Conservation (phyloP, 2,113 vertebrate genomes). For the Crotophaga sulcirostris region DNA sequence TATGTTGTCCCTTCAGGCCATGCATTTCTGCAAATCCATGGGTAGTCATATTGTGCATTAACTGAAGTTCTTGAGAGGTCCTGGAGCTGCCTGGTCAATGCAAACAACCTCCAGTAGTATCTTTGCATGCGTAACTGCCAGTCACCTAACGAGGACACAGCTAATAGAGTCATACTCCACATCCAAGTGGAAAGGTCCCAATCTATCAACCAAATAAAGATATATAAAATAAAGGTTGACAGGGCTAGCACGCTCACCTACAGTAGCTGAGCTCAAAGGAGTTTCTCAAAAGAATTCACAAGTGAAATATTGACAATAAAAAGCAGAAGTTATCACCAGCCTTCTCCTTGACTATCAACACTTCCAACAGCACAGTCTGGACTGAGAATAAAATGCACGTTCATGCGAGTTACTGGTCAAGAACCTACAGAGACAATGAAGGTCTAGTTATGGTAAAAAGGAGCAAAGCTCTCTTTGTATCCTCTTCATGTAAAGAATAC, state of each 20-base stretch:
- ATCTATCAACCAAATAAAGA: not conserved
- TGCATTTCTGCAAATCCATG: not conserved
- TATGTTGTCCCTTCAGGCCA: not conserved
- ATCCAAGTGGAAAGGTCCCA: not conserved
- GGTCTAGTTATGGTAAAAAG: not conserved
- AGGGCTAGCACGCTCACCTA: rapidly evolving
- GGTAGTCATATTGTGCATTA: not conserved
- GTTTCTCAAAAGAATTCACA: not conserved
- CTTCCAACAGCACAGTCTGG: not conserved
- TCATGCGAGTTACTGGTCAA: not conserved
- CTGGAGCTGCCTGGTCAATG: not conserved
- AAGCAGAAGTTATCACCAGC: not conserved
- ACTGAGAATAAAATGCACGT: not conserved
- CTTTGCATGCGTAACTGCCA: not conserved
- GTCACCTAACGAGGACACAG: not conserved
- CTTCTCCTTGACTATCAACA: not conserved
- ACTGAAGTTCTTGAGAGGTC: not conserved
- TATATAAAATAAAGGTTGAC: not conserved
- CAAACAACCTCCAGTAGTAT: not conserved
- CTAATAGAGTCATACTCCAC: not conserved
- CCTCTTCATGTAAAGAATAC: not conserved
- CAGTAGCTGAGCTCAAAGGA: not conserved
- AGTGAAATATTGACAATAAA: not conserved
- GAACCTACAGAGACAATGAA: not conserved
- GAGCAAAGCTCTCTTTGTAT: not conserved